Base-by-base conservation (phyloP, 2,888 invertebrate genomes). In the Protophormia terraenovae region DNA sequence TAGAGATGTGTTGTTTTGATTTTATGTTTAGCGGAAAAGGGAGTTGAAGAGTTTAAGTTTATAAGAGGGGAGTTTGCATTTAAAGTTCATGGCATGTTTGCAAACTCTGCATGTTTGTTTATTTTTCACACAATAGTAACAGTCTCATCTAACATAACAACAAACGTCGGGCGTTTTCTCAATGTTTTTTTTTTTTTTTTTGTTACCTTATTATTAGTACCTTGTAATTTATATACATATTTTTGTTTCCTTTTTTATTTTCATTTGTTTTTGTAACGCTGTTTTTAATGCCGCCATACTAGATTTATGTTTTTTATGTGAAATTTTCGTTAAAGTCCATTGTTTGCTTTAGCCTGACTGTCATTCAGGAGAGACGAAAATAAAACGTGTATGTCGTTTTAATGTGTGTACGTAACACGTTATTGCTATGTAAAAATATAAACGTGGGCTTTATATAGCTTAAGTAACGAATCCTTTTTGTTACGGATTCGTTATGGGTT, bases 401-500 rank as follows among this genome's bases (percentile, higher is more conserved):
- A 24, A 58, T n/a, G 62, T 69, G 7, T 50, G 38, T 64, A 75
- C 24, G 64, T 82, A 62, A 80, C 66, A 81, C 64, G 16, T 64
- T 64, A 53, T 38, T 75, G 24, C 62, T 73, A 27, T 38, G 69
- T 67, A 53, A 7, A 27, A 45, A 19, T 22, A 58, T 24, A 69
- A 58, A 35, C 50, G 47, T 69, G 27, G 78, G 75, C 60, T 79
- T 78, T 75, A 76, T 82, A 66, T 64, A 83, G 84, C 78, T 80
- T 86, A 83, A 86, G 78, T 78, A 86, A 75, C 73, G 47, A 78
- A 83, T 85, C 85, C 85, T 83, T 85, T 85, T 85, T 87, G 86
- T 85, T 86, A 81, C 75, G 86, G 60, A 86, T 86, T 86, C 85
- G 82, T 86, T 88, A 75, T 84, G 81, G 87, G 80, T 75, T 83